Evolutionary conservation across 2,888 invertebrate genomes (phyloP).

Genomic region (Dicranocentrus wangi): DNA sequence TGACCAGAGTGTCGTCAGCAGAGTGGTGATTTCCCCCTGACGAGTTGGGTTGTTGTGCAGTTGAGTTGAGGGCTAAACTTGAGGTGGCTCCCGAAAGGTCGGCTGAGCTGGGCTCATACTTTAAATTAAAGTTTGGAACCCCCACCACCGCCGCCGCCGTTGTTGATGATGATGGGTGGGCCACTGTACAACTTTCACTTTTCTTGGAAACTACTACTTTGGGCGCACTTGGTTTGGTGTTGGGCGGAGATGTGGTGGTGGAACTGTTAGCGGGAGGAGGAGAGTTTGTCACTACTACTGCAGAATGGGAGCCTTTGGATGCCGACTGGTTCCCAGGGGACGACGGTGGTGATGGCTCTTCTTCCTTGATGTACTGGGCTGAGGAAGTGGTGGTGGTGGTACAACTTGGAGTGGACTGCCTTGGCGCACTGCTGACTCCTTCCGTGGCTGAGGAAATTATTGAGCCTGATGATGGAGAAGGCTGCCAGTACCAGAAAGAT

Average conservation of each 20-base stretch:
- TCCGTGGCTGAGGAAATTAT: neutral
- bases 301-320: constrained; percentile 32
- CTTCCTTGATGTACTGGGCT: constrained; percentile 37
- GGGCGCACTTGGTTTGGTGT: too few species aligned
- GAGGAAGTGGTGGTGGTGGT: neutral
- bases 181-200: constrained; percentile 54
- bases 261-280: too few species aligned
- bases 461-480: constrained; percentile 10
- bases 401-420: constrained; percentile 6
- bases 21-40: neutral
- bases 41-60: neutral
- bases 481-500: constrained; percentile 68
- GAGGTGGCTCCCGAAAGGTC: neutral
- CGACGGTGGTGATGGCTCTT: constrained; percentile 63
- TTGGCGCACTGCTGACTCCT: constrained; percentile 18
- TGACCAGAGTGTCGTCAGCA: neutral
- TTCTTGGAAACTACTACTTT: neutral
- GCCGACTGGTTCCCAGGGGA: constrained; percentile 41
- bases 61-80: neutral
- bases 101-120: constrained; percentile 28
- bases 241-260: too few species aligned
- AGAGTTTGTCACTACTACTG: too few species aligned
- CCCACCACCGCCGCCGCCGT: constrained; percentile 60
- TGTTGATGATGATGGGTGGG: constrained; percentile 33
- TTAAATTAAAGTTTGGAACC: constrained; percentile 2